Evolutionary conservation across 2,113 vertebrate genomes (phyloP), one percentile per base, ranked within the genome.

Genomic region (Leptosomus discolor): DNA sequence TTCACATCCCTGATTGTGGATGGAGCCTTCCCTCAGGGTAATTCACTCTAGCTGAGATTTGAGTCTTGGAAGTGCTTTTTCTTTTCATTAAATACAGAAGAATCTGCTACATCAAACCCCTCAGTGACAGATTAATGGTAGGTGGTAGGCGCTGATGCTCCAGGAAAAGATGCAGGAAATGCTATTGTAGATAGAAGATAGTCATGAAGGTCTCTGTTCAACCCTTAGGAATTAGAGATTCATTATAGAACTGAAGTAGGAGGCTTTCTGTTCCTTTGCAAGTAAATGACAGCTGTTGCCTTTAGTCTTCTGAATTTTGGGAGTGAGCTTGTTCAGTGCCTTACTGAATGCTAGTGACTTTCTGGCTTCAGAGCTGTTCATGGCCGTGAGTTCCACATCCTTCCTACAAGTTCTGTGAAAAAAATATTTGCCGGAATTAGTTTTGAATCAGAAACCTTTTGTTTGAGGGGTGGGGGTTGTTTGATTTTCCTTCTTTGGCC

Each of bases 101-200:
- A 71, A 96, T 53, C 36, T 71, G 60, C 65, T 90, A 87, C 81
- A 56, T 92, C 76, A 85, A 81, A 26, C 15, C 14, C 8, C 32
- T 78, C 51, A 29, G 90, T 95, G 91, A 90, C 84, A 96, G 80
- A 83, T 91, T 89, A 96, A 85, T 89, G 61, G 82, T 75, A 94
- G 81, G 56, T 82, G 61, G 94, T 94, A 75, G 84, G 89, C 30
- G 4, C 69, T 87, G 90, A 71, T 90, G 81, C 77, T 91, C 73
- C 90, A 85, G 86, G 30, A 84, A 67, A 91, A 95, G 84, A 36
- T 43, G 20, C 37, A 75, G 84, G 73, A 96, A 90, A 75, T 68
- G 36, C 84, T 88, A 0, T 71, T 56, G 36, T 39, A 64, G 88
- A 29, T 43, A 37, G 76, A 71, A 90, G 48, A 29, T 21, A 36